Conservation (phyloP, 2,888 invertebrate species). For the Anaspis maculata region DNA sequence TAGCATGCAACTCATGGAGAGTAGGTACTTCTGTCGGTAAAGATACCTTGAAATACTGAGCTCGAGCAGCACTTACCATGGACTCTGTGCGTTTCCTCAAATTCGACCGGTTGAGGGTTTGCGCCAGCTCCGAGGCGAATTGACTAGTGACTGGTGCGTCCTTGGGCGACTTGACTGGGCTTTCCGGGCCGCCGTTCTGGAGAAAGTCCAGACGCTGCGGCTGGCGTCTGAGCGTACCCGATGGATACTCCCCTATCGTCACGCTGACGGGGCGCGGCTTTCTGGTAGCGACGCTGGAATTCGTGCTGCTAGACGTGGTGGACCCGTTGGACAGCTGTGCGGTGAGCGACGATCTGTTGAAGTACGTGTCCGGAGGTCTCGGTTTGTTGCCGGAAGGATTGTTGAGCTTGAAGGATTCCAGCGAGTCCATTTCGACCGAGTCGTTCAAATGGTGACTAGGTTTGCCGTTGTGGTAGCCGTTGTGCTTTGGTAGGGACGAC, state of each 20-base stretch:
- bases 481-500: conserved; percentile 23
- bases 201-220: conserved; percentile 69
- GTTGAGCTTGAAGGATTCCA: conserved; percentile 66
- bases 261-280: conserved; percentile 56
- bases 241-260: conserved; percentile 62
- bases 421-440: conserved; percentile 64
- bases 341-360: conserved; percentile 38
- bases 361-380: conserved; percentile 63
- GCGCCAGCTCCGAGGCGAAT: conserved; percentile 64
- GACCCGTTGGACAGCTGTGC: conserved; percentile 29
- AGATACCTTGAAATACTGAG: too few species aligned
- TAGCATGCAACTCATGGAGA: too few species aligned
- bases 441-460: conserved; percentile 38
- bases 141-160: conserved; percentile 52
- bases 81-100: conserved; percentile 63
- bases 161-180: conserved; percentile 9
- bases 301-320: conserved; percentile 33
- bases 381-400: conserved; percentile 52
- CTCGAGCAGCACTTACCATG: conserved; percentile 53
- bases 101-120: conserved; percentile 70
- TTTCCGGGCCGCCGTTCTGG: conserved; percentile 37
- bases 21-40: too few species aligned
- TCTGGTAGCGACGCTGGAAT: too few species aligned
- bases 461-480: conserved; percentile 16
- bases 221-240: conserved; percentile 49